Percentiles rank a stretch among this genome's conserved stretches.
These are phyloP conservation scores for Anoplopoma fimbria DNA, from an alignment of 2,113 vertebrate genomes.

Conservation along the genomic window DNA sequence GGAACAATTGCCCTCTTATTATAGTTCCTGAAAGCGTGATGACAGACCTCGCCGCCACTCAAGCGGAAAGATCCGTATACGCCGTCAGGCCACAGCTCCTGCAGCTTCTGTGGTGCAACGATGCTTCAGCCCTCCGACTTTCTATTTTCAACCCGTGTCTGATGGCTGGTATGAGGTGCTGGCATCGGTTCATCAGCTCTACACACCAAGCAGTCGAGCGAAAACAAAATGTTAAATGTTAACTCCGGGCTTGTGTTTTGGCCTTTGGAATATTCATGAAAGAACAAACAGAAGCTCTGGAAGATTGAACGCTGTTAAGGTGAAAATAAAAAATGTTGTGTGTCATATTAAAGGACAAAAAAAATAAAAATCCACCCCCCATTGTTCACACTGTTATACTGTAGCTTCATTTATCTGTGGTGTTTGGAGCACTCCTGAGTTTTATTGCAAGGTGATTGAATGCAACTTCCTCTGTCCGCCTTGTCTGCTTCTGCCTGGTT, in stretches of 20 bases:
- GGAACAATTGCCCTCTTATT: conserved; percentile 46
- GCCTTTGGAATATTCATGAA: not conserved
- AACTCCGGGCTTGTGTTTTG: not conserved
- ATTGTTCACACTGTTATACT: not conserved
- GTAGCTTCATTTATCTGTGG: not conserved
- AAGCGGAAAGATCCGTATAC: conserved; percentile 26
- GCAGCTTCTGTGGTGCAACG: conserved; percentile 19
- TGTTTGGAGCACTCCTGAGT: not conserved
- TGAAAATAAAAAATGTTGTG: not conserved
- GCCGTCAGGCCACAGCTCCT: conserved; percentile 19
- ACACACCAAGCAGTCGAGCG: conserved; percentile 1
- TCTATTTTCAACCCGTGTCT: conserved; percentile 26
- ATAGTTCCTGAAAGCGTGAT: conserved; percentile 31
- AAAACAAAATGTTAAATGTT: not conserved
- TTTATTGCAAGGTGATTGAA: not conserved
- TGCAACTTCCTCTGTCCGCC: not conserved
- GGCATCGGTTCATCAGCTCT: conserved; percentile 47
- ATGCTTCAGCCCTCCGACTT: conserved; percentile 24
- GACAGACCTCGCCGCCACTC: conserved; percentile 18
- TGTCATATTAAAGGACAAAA: not conserved
- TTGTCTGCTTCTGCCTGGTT: not conserved
- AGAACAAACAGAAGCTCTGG: not conserved
- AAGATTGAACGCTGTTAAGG: conserved; percentile 14
- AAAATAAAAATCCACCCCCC: conserved; percentile 30
- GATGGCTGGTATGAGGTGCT: conserved; percentile 28